Evolutionary conservation across 2,113 vertebrate species (phyloP).

Genomic region (Podilymbus podiceps): DNA sequence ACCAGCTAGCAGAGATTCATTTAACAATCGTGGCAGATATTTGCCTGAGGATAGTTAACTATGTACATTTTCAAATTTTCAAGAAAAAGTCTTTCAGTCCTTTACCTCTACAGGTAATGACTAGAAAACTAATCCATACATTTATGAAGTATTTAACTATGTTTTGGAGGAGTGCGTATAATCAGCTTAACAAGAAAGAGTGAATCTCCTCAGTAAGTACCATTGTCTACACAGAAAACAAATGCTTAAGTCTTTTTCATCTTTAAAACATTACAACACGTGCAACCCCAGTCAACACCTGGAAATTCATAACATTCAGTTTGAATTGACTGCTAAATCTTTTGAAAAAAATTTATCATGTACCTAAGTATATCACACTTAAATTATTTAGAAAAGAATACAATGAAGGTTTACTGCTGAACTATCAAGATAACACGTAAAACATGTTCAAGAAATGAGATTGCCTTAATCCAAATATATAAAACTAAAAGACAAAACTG

Average conservation of each 20-base stretch:
- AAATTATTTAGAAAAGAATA: neutral
- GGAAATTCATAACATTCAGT: neutral
- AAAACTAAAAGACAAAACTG: neutral
- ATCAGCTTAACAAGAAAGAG: neutral
- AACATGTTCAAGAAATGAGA: neutral
- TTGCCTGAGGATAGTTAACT: neutral
- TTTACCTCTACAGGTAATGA: neutral
- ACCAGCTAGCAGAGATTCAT: neutral
- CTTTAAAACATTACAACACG: neutral
- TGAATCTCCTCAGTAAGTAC: neutral
- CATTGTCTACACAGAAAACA: neutral
- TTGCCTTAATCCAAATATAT: neutral
- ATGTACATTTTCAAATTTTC: neutral
- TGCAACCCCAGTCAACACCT: neutral
- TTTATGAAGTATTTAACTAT: neutral
- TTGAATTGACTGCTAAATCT: neutral
- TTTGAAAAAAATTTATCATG: neutral
- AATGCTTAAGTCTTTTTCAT: neutral
- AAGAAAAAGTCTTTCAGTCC: neutral
- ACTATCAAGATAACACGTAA: neutral
- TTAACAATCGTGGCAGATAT: neutral
- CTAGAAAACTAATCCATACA: neutral
- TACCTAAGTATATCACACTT: accelerated
- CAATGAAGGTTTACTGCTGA: neutral
- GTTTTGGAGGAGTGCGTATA: neutral